Conservation (phyloP, 2,797 vertebrate genomes). For the Catamblyrhynchus diadema region DNA sequence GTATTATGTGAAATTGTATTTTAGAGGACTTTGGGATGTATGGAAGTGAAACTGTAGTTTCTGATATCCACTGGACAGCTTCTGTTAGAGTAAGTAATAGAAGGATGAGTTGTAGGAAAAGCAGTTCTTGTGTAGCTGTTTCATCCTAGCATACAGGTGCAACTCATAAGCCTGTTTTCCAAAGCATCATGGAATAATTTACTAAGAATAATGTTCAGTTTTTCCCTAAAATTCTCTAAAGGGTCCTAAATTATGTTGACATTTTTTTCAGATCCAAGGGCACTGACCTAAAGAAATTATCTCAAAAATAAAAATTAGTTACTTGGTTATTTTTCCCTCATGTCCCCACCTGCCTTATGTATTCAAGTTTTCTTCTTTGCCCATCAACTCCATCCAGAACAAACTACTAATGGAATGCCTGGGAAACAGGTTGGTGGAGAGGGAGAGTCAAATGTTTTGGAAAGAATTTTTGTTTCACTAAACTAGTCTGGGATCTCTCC, state of each 20-base stretch:
- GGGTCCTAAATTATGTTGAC: neutral
- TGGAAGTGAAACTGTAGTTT: neutral
- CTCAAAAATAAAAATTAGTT: neutral
- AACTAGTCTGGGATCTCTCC: neutral
- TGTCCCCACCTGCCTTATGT: neutral
- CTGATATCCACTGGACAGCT: neutral
- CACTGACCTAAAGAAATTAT: neutral
- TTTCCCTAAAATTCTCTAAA: neutral
- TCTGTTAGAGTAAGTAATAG: neutral
- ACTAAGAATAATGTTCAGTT: neutral
- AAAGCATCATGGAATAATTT: neutral
- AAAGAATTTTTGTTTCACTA: neutral
- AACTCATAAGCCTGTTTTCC: neutral
- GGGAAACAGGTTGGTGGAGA: neutral
- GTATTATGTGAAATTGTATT: neutral
- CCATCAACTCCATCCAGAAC: neutral
- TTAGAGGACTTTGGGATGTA: neutral
- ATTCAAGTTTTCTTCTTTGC: neutral
- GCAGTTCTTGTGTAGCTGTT: neutral
- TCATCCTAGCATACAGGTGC: neutral
- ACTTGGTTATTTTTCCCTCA: neutral
- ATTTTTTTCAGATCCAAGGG: neutral
- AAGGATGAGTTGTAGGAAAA: neutral
- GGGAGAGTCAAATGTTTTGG: neutral
- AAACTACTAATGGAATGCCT: neutral